A percentile compares a stretch with the other conserved stretches of the same genome.
Evolutionary conservation across 2,888 invertebrate genomes (phyloP).

Genomic region (Deladenus siricidicola): DNA sequence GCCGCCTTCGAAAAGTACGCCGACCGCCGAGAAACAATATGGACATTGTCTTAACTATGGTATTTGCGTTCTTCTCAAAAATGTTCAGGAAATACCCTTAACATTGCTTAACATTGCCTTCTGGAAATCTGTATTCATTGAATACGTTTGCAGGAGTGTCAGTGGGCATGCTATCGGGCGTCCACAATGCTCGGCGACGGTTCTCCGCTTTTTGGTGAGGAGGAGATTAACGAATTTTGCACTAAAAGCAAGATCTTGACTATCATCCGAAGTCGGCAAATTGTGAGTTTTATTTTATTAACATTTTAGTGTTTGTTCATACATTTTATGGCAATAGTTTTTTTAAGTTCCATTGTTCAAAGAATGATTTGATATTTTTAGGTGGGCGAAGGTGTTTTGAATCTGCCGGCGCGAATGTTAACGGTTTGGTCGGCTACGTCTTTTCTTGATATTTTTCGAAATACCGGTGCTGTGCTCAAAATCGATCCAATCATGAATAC

Average conservation of each 20-base stretch:
- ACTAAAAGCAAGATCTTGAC: conserved; percentile 23
- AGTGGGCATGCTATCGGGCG: conserved; percentile 14
- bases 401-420: conserved; percentile 31
- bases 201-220: conserved; percentile 22
- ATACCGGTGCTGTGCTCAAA: conserved; percentile 27
- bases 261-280: conserved; percentile 35
- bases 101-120: no score
- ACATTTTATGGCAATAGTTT: neutral
- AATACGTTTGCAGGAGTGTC: conserved; percentile 14
- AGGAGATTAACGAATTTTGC: conserved; percentile 29
- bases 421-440: conserved; percentile 35
- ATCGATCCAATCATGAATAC: conserved; percentile 19
- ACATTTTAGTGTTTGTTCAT: neutral
- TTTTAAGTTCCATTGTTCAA: neutral
- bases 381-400: conserved; percentile 30
- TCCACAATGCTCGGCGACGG: conserved; percentile 14
- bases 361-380: neutral
- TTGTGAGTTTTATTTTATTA: conserved; percentile 14
- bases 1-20: conserved; percentile 1
- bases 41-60: conserved; percentile 16
- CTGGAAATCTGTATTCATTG: neutral
- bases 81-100: neutral
- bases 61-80: neutral
- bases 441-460: conserved; percentile 35
- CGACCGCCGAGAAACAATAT: conserved; percentile 11